Conservation (phyloP, 2,888 invertebrate species). For the Dolichomitus sp. region DNA sequence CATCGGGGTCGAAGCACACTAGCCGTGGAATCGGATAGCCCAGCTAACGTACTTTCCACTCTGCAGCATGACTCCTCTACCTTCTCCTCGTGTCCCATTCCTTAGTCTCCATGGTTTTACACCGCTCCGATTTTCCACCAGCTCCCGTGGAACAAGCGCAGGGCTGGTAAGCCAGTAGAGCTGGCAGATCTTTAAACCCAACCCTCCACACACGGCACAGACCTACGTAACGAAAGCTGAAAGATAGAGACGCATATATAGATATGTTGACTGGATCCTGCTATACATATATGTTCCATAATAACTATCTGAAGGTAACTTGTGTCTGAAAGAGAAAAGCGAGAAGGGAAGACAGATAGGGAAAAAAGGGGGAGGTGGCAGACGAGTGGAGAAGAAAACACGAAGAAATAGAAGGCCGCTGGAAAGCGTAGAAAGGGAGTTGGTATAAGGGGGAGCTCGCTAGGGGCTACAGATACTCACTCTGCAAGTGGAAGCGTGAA, state of each 20-base stretch:
- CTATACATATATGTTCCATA: conserved; percentile 2
- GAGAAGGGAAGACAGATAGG: conserved; percentile 40
- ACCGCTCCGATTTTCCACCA: conserved; percentile 32
- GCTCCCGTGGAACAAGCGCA: conserved; percentile 11
- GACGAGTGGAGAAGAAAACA: conserved; percentile 48
- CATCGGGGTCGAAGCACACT: conserved; percentile 36
- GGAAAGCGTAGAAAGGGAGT: conserved; percentile 54
- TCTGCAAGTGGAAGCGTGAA: conserved; percentile 49
- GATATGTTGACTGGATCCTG: conserved; percentile 11
- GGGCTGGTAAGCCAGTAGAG: neutral
- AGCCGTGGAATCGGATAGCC: conserved; percentile 75
- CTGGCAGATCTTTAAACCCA: conserved; percentile 2
- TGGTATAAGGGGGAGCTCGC: conserved; percentile 56
- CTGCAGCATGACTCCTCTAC: conserved; percentile 34
- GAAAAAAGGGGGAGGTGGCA: conserved; percentile 23
- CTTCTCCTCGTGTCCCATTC: conserved; percentile 47
- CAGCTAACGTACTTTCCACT: conserved; percentile 63
- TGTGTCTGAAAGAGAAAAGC: conserved; percentile 36
- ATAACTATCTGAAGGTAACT: conserved; percentile 36
- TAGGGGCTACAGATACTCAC: conserved; percentile 50
- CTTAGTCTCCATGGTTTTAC: conserved; percentile 49
- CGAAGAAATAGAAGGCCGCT: conserved; percentile 36
- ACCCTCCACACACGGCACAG: conserved; percentile 2
- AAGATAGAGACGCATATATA: conserved; percentile 15
- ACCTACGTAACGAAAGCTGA: conserved; percentile 44